Conservation (phyloP, 2,888 invertebrate species). For the Hipparchia semele region DNA sequence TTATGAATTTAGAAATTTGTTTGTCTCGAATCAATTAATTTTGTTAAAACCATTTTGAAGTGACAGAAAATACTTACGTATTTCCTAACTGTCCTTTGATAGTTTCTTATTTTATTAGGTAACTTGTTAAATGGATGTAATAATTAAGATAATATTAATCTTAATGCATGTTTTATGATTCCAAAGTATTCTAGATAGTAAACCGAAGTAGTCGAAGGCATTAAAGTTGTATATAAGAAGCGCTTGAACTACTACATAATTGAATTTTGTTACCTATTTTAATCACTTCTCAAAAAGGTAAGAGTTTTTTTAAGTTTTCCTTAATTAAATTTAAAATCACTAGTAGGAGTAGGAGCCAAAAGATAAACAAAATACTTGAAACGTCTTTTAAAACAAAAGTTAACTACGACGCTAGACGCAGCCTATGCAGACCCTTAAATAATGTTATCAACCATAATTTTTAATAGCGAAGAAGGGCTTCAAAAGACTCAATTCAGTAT, state of each 20-base stretch:
- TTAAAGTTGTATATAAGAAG: neutral
- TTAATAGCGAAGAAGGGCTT: no score
- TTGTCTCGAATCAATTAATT: no score
- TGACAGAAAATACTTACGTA: neutral
- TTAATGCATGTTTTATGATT: conserved; percentile 6
- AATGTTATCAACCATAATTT: no score
- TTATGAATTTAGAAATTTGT: no score
- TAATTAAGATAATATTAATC: conserved; percentile 5
- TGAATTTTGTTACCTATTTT: neutral
- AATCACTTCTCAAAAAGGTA: neutral
- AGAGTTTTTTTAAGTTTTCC: neutral
- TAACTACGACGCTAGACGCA: no score
- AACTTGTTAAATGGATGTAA: neutral
- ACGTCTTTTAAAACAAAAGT: no score
- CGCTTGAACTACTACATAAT: neutral
- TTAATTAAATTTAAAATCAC: no score
- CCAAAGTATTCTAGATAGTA: neutral
- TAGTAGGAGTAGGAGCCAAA: no score
- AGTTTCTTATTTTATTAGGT: neutral
- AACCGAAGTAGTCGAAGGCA: neutral
- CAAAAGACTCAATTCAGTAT: no score
- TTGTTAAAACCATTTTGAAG: no score
- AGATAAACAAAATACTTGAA: no score
- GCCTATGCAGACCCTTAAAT: no score
- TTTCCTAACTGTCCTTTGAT: neutral